phyloP scores from a whole-genome alignment of 2,888 invertebrate genomes.

The Rhamphomyia laevipes region DNA sequence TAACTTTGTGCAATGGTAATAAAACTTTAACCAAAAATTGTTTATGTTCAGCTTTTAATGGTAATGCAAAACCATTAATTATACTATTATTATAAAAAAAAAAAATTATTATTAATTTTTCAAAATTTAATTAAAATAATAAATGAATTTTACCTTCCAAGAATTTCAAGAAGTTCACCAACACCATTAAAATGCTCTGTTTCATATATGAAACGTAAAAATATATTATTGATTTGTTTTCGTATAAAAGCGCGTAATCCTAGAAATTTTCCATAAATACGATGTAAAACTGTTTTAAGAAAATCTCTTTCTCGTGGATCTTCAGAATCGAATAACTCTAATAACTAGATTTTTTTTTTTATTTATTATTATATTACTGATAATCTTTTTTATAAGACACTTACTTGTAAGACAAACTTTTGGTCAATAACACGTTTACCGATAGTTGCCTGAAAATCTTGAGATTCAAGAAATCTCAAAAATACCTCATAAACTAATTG shows the following conservation, averaged over 20 bases:
- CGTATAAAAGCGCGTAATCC: slow-evolving; percentile 92
- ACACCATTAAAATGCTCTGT: slow-evolving; percentile 98
- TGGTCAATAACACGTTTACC: slow-evolving; percentile 93
- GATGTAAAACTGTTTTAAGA: slow-evolving; percentile 92
- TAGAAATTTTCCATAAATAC: slow-evolving; percentile 96
- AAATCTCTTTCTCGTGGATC: slow-evolving; percentile 95
- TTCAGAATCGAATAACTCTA: slow-evolving; percentile 94
- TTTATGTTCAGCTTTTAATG: slow-evolving; percentile 97
- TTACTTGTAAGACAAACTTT: slow-evolving; percentile 84
- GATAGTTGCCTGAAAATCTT: slow-evolving; percentile 83
- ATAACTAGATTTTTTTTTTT: slow-evolving; percentile 44
- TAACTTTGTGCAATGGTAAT: slow-evolving; percentile 92
- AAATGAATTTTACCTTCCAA: slow-evolving; percentile 55
- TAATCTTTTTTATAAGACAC: not conserved
- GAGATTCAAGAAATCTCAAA: slow-evolving; percentile 75
- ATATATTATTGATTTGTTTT: slow-evolving; percentile 97
- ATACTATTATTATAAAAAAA: slow-evolving; percentile 75
- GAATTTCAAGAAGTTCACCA: slow-evolving; percentile 90
- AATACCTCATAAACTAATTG: slow-evolving; percentile 70
- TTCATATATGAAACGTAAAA: slow-evolving; percentile 94
- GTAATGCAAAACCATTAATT: slow-evolving; percentile 97
- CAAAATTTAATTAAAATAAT: not conserved
- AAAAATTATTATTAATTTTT: not conserved
- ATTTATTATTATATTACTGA: not conserved
- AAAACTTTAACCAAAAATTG: slow-evolving; percentile 89